Evolutionary conservation across 2,797 vertebrate species (phyloP), one percentile per base, ranked within the genome.

Genomic region (Danio choprae): DNA sequence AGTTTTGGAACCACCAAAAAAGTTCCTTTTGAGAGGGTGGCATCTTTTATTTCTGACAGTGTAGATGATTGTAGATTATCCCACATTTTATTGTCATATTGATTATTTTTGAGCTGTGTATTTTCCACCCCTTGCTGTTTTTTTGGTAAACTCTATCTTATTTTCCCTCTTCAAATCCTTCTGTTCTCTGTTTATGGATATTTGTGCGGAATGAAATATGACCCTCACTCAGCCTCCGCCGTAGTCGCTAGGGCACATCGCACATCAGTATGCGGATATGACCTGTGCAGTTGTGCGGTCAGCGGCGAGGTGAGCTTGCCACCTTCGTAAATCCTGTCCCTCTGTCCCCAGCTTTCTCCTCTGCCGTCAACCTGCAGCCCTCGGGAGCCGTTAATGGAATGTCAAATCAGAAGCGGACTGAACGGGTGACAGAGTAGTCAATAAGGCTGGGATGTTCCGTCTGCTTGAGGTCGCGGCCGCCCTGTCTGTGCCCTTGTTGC

Each of bases 231-330:
- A 68, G 56, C 65, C 29, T 62, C 15, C 43, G 9, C 56, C 20
- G 15, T 50, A 50, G 41, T 53, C 77, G 38, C 59, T 50, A 72
- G 48, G 22, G 58, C 46, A 79, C 22, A 4, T 11, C 11, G 8
- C 50, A 53, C 69, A 80, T 63, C 77, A 73, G 59, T 72, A 80
- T 80, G 58, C 59, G 20, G 50, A 73, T 38, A 63, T 90, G 89
- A 91, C 90, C 89, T 90, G 88, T 90, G 86, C 89, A 90, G 86
- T 85, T 87, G 86, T 80, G 85, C 81, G 86, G 89, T 90, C 90
- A 90, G 89, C 79, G 81, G 10, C 82, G 84, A 87, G 90, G 89
- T 91, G 85, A 91, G 81, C 85, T 78, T 44, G 71, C 76, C 44
- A 56, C 85, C 11, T 87, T 85, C 89, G 87, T 89, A 91, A 92